phyloP scores from a whole-genome alignment of 2,888 invertebrate species.

The Thera obeliscata region DNA sequence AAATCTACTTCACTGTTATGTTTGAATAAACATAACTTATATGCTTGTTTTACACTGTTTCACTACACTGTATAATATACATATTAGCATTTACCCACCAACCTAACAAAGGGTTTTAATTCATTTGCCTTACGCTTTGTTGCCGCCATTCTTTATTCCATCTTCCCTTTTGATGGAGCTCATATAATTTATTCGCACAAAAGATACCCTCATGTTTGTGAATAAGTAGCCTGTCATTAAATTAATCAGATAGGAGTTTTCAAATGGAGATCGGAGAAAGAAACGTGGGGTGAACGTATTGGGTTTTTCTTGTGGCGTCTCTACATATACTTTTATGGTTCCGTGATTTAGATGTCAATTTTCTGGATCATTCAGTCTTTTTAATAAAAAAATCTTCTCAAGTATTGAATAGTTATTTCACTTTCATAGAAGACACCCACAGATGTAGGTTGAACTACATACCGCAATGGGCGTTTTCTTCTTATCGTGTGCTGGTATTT shows the following conservation, averaged over 20 bases:
- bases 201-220: conserved; percentile 62
- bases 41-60: neutral
- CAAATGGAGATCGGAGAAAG: conserved; percentile 33
- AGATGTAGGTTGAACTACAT: no score
- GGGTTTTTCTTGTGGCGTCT: conserved; percentile 19
- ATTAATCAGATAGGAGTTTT: conserved; percentile 41
- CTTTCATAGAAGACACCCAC: neutral
- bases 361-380: neutral
- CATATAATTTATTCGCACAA: conserved; percentile 69
- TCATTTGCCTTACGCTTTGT: conserved; percentile 74
- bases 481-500: no score
- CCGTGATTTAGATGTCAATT: conserved; percentile 15
- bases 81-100: conserved; percentile 51
- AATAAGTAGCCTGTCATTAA: conserved; percentile 48
- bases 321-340: conserved; percentile 17
- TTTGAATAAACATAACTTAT: neutral
- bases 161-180: conserved; percentile 61
- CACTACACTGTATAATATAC: conserved; percentile 25
- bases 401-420: conserved; percentile 3
- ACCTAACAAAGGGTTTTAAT: conserved; percentile 75
- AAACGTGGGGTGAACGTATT: conserved; percentile 22
- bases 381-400: neutral
- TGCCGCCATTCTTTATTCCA: conserved; percentile 68
- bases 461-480: no score
- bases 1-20: no score